Conservation (phyloP, 2,888 invertebrate species). For the Nysson spinosus region DNA sequence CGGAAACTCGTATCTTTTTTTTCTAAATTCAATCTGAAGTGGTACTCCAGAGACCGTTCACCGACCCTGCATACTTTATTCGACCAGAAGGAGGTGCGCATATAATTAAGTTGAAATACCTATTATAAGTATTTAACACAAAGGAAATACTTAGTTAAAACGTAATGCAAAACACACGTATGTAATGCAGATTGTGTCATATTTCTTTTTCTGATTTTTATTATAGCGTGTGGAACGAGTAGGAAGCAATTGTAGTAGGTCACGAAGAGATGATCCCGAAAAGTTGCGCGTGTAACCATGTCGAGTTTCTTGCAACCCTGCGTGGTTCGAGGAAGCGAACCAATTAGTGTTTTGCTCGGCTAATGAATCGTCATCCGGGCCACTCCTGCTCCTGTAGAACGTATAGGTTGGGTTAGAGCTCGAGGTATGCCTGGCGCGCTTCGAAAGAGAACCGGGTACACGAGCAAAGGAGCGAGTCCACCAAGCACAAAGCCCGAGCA, state of each 20-base stretch:
- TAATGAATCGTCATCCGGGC: slow-evolving; percentile 65
- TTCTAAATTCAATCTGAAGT: too few relatives aligned
- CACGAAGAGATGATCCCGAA: slow-evolving; percentile 47
- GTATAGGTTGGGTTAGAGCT: slow-evolving; percentile 42
- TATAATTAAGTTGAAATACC: too few relatives aligned
- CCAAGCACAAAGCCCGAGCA: slow-evolving; percentile 57
- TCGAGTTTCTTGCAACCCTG: slow-evolving; percentile 42
- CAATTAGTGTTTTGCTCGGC: slow-evolving; percentile 70
- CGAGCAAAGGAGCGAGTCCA: slow-evolving; percentile 34
- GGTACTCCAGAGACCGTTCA: too few relatives aligned
- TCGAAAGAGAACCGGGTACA: slow-evolving; percentile 40
- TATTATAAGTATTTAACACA: too few relatives aligned
- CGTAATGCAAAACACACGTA: too few relatives aligned
- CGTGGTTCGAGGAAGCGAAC: slow-evolving; percentile 63
- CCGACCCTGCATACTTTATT: too few relatives aligned
- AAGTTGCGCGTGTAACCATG: slow-evolving; percentile 36
- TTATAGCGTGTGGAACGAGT: too few relatives aligned
- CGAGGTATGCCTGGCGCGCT: slow-evolving; percentile 46
- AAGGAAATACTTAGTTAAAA: too few relatives aligned
- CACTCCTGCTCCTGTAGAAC: slow-evolving; percentile 45
- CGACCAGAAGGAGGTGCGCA: too few relatives aligned
- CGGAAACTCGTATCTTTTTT: background rate
- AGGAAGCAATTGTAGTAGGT: slow-evolving; percentile 43
- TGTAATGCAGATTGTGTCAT: too few relatives aligned
- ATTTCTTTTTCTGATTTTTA: too few relatives aligned